Conservation (phyloP, 2,797 vertebrate genomes). For the Pempheris klunzingeri region DNA sequence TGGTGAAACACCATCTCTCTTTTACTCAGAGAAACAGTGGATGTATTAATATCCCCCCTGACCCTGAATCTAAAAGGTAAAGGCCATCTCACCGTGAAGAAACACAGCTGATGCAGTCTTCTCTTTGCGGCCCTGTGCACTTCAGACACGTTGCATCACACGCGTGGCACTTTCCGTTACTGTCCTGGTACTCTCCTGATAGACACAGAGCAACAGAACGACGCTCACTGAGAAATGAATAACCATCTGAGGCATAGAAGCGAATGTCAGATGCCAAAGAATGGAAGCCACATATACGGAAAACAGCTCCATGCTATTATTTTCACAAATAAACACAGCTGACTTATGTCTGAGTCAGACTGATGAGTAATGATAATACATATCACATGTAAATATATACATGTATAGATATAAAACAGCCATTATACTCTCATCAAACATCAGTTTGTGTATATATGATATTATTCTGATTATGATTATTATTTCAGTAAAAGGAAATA, state of each 20-base stretch:
- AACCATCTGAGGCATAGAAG: conserved; percentile 33
- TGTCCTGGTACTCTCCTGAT: conserved; percentile 89
- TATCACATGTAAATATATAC: neutral
- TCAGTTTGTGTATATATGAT: neutral
- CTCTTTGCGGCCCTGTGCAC: conserved; percentile 86
- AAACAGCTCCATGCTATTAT: too few species aligned
- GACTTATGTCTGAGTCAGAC: neutral
- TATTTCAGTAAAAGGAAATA: neutral
- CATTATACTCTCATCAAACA: neutral
- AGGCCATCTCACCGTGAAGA: conserved; percentile 82
- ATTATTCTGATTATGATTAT: too few species aligned
- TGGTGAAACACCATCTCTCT: neutral
- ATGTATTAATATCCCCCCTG: conserved; percentile 22
- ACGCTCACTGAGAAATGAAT: conserved; percentile 45
- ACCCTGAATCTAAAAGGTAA: conserved; percentile 30
- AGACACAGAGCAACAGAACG: conserved; percentile 36
- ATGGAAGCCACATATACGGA: neutral
- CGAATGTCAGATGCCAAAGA: conserved; percentile 31
- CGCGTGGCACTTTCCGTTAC: conserved; percentile 80
- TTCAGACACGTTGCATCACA: conserved; percentile 90
- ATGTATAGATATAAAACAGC: neutral
- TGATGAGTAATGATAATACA: neutral
- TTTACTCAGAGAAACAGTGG: conserved; percentile 1
- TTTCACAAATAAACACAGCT: neutral
- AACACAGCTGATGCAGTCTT: conserved; percentile 89